These are phyloP conservation scores for Climacteris rufus DNA, from an alignment of 2,113 vertebrate species.

Conservation along the genomic window DNA sequence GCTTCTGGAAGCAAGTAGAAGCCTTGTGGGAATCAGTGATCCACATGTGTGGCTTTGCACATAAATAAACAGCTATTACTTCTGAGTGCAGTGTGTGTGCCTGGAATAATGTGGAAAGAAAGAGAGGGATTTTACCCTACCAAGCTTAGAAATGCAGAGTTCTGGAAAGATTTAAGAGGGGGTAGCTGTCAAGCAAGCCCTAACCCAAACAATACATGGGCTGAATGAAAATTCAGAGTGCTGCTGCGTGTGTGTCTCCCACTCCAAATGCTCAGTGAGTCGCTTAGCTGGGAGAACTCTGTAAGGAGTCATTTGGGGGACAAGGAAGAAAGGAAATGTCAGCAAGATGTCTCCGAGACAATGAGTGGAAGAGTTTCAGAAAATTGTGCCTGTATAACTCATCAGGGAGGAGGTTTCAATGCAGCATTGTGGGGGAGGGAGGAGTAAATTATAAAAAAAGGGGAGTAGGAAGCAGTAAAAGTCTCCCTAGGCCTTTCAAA, in stretches of 20 bases:
- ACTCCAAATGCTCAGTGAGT: not conserved
- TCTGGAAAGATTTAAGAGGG: conserved; percentile 14
- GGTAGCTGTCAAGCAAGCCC: conserved; percentile 23
- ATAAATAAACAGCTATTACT: conserved; percentile 43
- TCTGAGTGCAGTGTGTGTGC: conserved; percentile 22
- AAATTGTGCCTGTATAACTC: not conserved
- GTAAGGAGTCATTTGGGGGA: conserved; percentile 3
- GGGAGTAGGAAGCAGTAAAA: not conserved
- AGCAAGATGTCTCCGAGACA: not conserved
- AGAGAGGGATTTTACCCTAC: not conserved
- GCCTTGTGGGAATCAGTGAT: not conserved
- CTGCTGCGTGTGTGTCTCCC: not conserved
- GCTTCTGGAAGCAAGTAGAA: conserved; percentile 3
- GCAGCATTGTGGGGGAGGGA: not conserved
- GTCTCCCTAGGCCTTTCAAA: not conserved
- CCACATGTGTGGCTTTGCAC: conserved; percentile 24
- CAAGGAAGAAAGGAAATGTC: conserved; percentile 43
- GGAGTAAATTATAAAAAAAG: not conserved
- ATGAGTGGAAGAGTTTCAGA: conserved; percentile 46
- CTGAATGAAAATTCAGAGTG: not conserved
- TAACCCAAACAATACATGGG: conserved; percentile 30
- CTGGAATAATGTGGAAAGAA: conserved; percentile 5
- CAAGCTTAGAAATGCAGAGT: not conserved
- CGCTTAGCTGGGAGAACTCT: not conserved
- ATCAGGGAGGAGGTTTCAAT: not conserved